Evolutionary conservation across 1,140 invertebrate genomes (phyloP).

Genomic region (Bactericera cockerelli): DNA sequence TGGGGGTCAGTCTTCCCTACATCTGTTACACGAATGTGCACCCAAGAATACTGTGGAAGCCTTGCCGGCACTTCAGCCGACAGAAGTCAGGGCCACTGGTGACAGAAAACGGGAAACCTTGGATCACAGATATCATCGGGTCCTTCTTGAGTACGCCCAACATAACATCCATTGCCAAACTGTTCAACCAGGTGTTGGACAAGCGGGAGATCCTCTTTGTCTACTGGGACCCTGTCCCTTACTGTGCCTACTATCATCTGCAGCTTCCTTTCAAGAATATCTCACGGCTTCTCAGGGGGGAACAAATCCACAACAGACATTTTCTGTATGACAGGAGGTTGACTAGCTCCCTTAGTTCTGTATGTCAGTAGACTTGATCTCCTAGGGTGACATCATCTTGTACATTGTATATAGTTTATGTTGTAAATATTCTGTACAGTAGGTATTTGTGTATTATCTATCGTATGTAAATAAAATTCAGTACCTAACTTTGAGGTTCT

Average conservation of each 20-base stretch:
- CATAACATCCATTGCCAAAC: conserved; percentile 35
- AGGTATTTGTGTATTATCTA: no score
- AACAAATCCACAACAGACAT: not conserved
- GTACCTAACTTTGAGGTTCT: no score
- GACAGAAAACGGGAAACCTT: conserved; percentile 32
- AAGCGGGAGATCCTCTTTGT: conserved; percentile 58
- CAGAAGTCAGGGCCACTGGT: conserved; percentile 34
- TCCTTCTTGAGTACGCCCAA: conserved; percentile 32
- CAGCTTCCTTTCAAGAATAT: conserved; percentile 49
- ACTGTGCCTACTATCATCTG: conserved; percentile 65
- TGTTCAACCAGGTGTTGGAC: conserved; percentile 48
- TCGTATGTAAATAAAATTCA: no score
- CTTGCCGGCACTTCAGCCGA: conserved; percentile 40
- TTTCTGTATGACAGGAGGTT: conserved; percentile 1
- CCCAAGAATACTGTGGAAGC: conserved; percentile 42
- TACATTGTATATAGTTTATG: no score
- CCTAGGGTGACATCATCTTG: no score
- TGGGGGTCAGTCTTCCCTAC: conserved; percentile 59
- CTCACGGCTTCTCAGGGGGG: conserved; percentile 8
- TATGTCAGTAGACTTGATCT: not conserved
- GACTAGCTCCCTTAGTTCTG: conserved; percentile 1
- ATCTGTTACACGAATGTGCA: conserved; percentile 53
- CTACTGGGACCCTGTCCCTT: conserved; percentile 66
- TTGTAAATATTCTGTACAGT: no score
- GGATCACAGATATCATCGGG: conserved; percentile 35